A percentile compares a stretch with the other conserved stretches of the same genome.
Evolutionary conservation across 2,888 invertebrate genomes (phyloP).

Genomic region (Stenolophus ochropezus): DNA sequence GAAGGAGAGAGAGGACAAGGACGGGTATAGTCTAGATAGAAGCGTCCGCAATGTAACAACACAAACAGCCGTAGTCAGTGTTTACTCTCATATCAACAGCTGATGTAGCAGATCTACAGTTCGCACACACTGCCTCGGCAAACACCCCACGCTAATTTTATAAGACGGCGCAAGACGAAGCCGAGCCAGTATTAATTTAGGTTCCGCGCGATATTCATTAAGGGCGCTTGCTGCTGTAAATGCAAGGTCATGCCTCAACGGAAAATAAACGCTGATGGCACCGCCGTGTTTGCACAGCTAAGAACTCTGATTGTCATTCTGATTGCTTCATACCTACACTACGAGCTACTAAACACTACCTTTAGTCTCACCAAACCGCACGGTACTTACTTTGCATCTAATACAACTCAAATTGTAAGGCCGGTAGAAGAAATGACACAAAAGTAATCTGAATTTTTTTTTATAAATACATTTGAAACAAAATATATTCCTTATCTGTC

Average conservation of each 20-base stretch:
- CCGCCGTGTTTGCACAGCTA: slow-evolving; percentile 7
- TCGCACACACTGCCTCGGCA: slow-evolving; percentile 42
- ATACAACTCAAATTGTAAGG: too few relatives aligned
- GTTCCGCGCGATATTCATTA: slow-evolving; percentile 57
- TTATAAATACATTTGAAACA: too few relatives aligned
- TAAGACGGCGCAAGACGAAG: slow-evolving; percentile 39
- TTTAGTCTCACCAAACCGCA: neutral
- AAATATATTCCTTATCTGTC: too few relatives aligned
- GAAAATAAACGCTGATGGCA: slow-evolving; percentile 53
- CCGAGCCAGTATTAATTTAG: slow-evolving; percentile 57
- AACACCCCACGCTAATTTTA: slow-evolving; percentile 57
- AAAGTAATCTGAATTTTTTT: too few relatives aligned
- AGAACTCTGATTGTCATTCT: slow-evolving; percentile 24
- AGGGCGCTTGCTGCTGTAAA: slow-evolving; percentile 23
- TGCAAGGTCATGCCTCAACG: slow-evolving; percentile 55
- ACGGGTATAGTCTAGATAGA: neutral
- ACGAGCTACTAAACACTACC: neutral
- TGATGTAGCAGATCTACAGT: slow-evolving; percentile 63
- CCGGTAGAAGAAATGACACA: too few relatives aligned
- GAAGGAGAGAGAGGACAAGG: neutral
- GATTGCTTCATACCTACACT: neutral
- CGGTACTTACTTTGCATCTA: too few relatives aligned
- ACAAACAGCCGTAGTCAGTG: slow-evolving; percentile 64
- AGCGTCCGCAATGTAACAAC: slow-evolving; percentile 59
- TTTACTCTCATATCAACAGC: slow-evolving; percentile 69